phyloP scores from a whole-genome alignment of 2,888 invertebrate genomes.

The Phaonia tiefii region DNA sequence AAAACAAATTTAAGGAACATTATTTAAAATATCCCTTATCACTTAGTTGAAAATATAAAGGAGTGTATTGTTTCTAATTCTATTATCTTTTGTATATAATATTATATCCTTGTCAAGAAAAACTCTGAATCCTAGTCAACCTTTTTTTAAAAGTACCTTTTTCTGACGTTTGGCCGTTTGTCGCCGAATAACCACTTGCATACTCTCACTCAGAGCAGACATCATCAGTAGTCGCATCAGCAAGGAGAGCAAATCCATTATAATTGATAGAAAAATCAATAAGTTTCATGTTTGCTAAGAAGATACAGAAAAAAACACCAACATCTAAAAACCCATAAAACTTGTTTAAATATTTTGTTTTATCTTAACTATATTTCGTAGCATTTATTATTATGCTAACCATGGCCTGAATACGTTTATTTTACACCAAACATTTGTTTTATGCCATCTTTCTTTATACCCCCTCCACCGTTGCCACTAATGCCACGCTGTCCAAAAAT shows the following conservation, averaged over 20 bases:
- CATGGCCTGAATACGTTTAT: conserved; percentile 65
- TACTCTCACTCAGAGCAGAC: neutral
- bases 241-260: neutral
- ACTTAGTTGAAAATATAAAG: too few species aligned
- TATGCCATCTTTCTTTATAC: conserved; percentile 40
- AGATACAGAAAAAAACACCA: neutral
- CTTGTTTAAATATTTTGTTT: conserved; percentile 56
- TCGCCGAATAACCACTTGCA: neutral
- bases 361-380: conserved; percentile 54
- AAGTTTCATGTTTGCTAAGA: neutral
- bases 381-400: conserved; percentile 66
- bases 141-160: too few species aligned
- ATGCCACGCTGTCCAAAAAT: conserved; percentile 14
- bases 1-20: too few species aligned
- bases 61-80: too few species aligned
- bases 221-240: neutral
- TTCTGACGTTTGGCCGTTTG: too few species aligned
- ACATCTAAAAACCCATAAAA: conserved; percentile 11
- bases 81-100: too few species aligned
- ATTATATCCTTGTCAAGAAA: too few species aligned
- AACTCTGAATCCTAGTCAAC: too few species aligned
- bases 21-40: too few species aligned
- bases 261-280: conserved; percentile 20
- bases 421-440: conserved; percentile 55
- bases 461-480: neutral